Conservation (phyloP, 2,113 vertebrate genomes). For the Steatornis caripensis region DNA sequence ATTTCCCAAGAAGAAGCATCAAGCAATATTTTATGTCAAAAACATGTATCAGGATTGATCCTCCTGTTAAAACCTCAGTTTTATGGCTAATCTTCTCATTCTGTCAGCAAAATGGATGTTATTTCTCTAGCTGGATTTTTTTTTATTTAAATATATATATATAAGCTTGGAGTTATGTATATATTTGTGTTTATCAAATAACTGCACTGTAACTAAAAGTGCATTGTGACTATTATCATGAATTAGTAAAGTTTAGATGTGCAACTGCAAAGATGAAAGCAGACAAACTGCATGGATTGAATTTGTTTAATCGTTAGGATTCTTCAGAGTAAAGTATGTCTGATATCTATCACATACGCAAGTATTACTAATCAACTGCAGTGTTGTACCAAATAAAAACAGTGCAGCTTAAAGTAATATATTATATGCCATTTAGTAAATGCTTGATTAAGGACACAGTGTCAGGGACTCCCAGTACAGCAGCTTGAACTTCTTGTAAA, state of each 20-base stretch:
- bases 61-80: background rate
- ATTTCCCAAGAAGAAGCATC: constrained; percentile 14
- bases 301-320: background rate
- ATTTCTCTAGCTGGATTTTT: background rate
- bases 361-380: background rate
- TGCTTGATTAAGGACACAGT: background rate
- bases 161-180: background rate
- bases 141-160: background rate
- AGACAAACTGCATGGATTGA: background rate
- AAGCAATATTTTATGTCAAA: constrained; percentile 49
- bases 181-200: background rate
- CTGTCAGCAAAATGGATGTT: background rate
- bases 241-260: background rate
- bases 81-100: constrained; percentile 22
- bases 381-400: background rate
- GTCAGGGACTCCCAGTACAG: background rate
- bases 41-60: constrained; percentile 21
- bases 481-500: background rate
- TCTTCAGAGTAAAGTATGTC: background rate
- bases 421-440: background rate
- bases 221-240: background rate
- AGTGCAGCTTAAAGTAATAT: background rate
- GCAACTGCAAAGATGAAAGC: background rate
- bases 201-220: background rate
- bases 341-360: background rate